Evolutionary conservation across 2,888 invertebrate species (phyloP).

Genomic region (Didymodactylos carnosus): DNA sequence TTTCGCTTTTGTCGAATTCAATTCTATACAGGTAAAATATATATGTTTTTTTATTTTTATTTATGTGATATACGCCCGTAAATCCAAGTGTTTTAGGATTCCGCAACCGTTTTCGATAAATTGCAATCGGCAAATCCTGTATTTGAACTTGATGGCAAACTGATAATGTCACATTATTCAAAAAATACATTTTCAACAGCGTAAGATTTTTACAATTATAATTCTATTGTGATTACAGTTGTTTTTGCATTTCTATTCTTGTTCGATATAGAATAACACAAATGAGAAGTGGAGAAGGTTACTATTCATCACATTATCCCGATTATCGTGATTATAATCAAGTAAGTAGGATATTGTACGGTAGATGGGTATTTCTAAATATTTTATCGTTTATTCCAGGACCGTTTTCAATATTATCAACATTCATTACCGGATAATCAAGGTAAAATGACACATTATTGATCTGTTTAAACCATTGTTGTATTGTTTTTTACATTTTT

Average conservation of each 20-base stretch:
- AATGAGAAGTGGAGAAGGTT: neutral
- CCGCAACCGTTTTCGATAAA: slow-evolving; percentile 47
- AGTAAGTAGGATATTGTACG: too few species aligned
- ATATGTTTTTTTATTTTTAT: too few species aligned
- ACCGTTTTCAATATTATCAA: too few species aligned
- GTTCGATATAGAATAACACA: slow-evolving; percentile 1
- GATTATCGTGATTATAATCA: neutral
- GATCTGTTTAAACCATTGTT: too few species aligned
- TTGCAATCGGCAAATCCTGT: slow-evolving; percentile 28
- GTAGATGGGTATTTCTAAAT: too few species aligned
- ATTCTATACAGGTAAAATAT: slow-evolving; percentile 2
- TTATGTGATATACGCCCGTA: too few species aligned
- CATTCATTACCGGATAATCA: too few species aligned
- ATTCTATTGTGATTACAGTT: neutral
- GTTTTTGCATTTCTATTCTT: too few species aligned
- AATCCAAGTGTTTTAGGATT: slow-evolving; percentile 25
- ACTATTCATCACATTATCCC: neutral
- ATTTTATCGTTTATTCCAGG: too few species aligned
- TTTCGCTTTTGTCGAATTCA: slow-evolving; percentile 19
- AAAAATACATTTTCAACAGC: slow-evolving; percentile 33
- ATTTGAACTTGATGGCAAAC: slow-evolving; percentile 43
- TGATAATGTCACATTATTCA: slow-evolving; percentile 29
- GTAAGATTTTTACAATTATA: slow-evolving; percentile 21
- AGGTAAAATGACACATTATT: too few species aligned
- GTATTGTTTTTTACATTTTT: too few species aligned